Evolutionary conservation across 2,888 invertebrate genomes (phyloP), one percentile per base, ranked within the genome.

Genomic region (Arge pagana): DNA sequence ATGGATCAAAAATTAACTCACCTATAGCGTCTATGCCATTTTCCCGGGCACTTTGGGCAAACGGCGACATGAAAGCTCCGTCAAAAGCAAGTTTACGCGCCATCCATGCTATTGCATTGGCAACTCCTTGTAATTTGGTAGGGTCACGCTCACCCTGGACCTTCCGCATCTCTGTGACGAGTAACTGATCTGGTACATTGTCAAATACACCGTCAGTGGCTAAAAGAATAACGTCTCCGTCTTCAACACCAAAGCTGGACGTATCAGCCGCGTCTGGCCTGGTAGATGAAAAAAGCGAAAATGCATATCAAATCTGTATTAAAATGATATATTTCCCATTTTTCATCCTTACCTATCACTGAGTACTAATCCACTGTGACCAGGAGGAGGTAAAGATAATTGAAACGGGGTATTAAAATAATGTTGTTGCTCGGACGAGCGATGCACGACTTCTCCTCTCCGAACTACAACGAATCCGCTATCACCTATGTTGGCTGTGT

Each of bases 331-430:
- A 19, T 41, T 18, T 41, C 30, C 6, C 5, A 18, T 45, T n/a
- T 18, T 42, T 19, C 19, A 53, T 24, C 6, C 67, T 66, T 64
- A 89, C 89, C 89, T 91, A 77, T 96, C 96, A 76, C 92, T 92
- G 15, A 95, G 85, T 55, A 95, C 95, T 69, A 89, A 87, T 57
- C 88, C 87, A 61, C 89, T 88, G 64, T 91, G 89, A 10, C 91
- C 91, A 1, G 95, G 93, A 16, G 97, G 97, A 28, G 96, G 93
- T 64, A 97, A 80, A 41, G 96, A 93, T 59, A 98, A 82, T 79
- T 98, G 98, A 82, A 94, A 98, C 3, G 98, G 98, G 30, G 98
- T 97, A 80, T 98, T 98, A 79, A 98, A 98, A 80, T 97, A 97
- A 78, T 98, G 98, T 70, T 96, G 96, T 72, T 98, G 98, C 76